Conservation (phyloP, 2,888 invertebrate species). For the Icerya purchasi region DNA sequence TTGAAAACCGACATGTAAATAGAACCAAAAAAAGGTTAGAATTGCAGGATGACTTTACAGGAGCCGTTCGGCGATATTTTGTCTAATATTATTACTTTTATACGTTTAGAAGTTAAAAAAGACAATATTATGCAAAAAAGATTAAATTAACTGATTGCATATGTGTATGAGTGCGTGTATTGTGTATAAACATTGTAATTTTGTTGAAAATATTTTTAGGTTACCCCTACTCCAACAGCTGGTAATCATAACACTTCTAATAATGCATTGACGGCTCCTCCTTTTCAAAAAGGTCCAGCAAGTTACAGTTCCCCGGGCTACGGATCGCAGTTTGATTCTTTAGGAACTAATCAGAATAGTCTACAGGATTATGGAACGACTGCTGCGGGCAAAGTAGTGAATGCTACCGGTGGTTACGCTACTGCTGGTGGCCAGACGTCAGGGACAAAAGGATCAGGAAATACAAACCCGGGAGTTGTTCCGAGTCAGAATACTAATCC, state of each 20-base stretch:
- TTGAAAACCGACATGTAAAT: too few relatives aligned
- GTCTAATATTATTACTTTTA: too few relatives aligned
- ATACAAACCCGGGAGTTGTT: constrained; percentile 2
- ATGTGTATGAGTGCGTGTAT: too few relatives aligned
- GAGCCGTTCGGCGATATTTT: too few relatives aligned
- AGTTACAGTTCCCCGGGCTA: constrained; percentile 11
- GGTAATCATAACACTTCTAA: constrained; percentile 6
- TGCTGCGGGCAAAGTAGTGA: not conserved
- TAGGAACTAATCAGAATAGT: constrained; percentile 6
- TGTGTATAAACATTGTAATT: too few relatives aligned
- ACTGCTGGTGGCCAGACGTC: not conserved
- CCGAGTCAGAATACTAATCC: constrained; percentile 4
- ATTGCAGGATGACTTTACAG: too few relatives aligned
- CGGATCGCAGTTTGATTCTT: constrained; percentile 9
- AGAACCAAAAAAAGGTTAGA: too few relatives aligned
- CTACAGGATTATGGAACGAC: constrained; percentile 8
- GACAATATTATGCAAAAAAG: too few relatives aligned
- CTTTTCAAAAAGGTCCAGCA: constrained; percentile 8
- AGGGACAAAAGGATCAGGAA: constrained; percentile 1
- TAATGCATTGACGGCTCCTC: constrained; percentile 5
- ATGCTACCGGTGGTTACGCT: constrained; percentile 2
- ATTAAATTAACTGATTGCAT: too few relatives aligned
- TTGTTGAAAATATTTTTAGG: too few relatives aligned
- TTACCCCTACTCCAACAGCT: constrained; percentile 8
- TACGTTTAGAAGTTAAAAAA: too few relatives aligned